Conservation (phyloP, 2,113 vertebrate genomes). For the Pelobates fuscus region DNA sequence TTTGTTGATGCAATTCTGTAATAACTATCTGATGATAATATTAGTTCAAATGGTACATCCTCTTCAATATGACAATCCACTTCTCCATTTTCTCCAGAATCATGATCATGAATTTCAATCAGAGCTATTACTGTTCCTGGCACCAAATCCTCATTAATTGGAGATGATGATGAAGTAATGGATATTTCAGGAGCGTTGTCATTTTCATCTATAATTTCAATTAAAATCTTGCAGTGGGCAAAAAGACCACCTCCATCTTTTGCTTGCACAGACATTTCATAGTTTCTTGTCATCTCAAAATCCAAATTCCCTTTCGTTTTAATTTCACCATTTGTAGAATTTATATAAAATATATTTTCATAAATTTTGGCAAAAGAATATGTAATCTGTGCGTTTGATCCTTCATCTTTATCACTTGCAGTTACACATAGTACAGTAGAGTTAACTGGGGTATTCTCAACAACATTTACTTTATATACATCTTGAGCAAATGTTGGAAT, state of each 20-base stretch:
- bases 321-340: constrained; percentile 58
- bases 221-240: constrained; percentile 65
- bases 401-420: constrained; percentile 58
- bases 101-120: constrained; percentile 68
- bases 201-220: constrained; percentile 74
- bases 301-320: constrained; percentile 50
- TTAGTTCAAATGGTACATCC: constrained; percentile 61
- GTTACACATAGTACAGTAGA: constrained; percentile 48
- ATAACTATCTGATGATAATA: constrained; percentile 62
- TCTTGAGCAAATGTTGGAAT: constrained; percentile 54
- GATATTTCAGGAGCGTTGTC: constrained; percentile 64
- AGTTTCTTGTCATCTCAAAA: constrained; percentile 56
- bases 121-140: constrained; percentile 69
- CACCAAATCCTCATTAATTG: constrained; percentile 66
- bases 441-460: constrained; percentile 59
- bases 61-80: constrained; percentile 63
- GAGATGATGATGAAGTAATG: constrained; percentile 55
- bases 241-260: too few relatives aligned
- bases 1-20: constrained; percentile 69
- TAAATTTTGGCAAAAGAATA: constrained; percentile 57
- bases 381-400: too few relatives aligned
- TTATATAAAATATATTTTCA: constrained; percentile 53
- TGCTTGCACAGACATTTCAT: too few relatives aligned
- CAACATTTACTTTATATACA: constrained; percentile 63
- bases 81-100: too few relatives aligned